Conservation (phyloP, 2,888 invertebrate species). For the Hemicrepidius hirtus region DNA sequence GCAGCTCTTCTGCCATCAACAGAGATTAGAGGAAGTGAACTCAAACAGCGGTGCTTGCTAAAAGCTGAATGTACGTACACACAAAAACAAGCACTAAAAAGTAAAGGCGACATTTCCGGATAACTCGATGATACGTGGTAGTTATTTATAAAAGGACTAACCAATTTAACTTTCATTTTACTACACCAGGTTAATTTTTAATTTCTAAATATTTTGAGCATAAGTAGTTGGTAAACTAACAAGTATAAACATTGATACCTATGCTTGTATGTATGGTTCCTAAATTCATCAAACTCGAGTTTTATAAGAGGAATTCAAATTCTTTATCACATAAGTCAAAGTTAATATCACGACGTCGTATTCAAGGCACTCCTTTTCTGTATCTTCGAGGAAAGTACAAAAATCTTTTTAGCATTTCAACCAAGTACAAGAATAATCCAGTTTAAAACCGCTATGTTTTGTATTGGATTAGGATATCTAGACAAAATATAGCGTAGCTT, state of each 20-base stretch:
- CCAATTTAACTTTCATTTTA: no score
- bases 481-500: conserved; percentile 41
- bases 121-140: not conserved
- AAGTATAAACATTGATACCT: no score
- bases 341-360: no score
- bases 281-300: no score
- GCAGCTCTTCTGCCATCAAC: conserved; percentile 19
- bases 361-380: not conserved
- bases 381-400: conserved; percentile 9
- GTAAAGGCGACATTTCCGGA: conserved; percentile 5
- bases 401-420: conserved; percentile 32
- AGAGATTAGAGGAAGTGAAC: conserved; percentile 9
- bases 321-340: not conserved
- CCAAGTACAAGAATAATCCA: conserved; percentile 40
- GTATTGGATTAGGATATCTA: conserved; percentile 47
- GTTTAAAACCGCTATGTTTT: conserved; percentile 42
- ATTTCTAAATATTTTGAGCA: no score
- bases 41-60: not conserved
- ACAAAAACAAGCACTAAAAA: not conserved
- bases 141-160: not conserved
- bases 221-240: no score
- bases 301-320: no score
- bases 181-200: no score
- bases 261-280: no score
- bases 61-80: conserved; percentile 2